Conservation (phyloP, 2,113 vertebrate species). For the Natator depressus region DNA sequence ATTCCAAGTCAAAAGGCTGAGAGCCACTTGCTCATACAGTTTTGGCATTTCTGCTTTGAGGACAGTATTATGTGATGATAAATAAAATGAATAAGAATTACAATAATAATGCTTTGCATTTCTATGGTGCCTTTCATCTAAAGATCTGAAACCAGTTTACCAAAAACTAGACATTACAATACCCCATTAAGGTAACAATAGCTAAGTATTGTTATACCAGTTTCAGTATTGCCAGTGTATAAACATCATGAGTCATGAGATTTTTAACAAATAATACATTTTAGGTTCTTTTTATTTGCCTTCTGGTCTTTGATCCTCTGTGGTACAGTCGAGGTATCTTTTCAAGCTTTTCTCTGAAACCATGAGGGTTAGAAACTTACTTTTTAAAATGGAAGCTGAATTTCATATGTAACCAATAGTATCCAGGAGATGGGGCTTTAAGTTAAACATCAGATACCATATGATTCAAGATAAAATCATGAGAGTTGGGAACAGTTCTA, state of each 20-base stretch:
- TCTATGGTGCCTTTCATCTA: too few species aligned
- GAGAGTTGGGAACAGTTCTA: background rate
- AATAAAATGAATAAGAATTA: too few species aligned
- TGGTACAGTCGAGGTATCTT: fast-evolving
- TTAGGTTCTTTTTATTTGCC: background rate
- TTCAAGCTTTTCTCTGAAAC: fast-evolving
- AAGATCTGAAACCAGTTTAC: background rate
- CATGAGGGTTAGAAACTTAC: background rate
- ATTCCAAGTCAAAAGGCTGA: too few species aligned
- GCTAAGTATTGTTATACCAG: constrained; percentile 9
- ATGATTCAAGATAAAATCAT: background rate
- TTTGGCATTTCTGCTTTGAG: too few species aligned
- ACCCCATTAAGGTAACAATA: background rate
- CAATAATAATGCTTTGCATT: too few species aligned
- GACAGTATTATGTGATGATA: too few species aligned
- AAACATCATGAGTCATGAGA: constrained; percentile 5
- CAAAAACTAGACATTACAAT: background rate
- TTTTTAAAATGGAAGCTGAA: background rate
- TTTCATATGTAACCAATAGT: background rate
- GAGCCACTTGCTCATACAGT: too few species aligned
- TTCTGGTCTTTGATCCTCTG: background rate
- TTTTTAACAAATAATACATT: constrained; percentile 41
- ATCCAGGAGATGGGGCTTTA: background rate
- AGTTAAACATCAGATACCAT: background rate
- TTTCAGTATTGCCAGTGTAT: constrained; percentile 36